Percentiles rank a stretch among this genome's conserved stretches.
These are phyloP conservation scores for Lamellibrachia satsuma DNA, from an alignment of 2,888 invertebrate species.

Conservation along the genomic window DNA sequence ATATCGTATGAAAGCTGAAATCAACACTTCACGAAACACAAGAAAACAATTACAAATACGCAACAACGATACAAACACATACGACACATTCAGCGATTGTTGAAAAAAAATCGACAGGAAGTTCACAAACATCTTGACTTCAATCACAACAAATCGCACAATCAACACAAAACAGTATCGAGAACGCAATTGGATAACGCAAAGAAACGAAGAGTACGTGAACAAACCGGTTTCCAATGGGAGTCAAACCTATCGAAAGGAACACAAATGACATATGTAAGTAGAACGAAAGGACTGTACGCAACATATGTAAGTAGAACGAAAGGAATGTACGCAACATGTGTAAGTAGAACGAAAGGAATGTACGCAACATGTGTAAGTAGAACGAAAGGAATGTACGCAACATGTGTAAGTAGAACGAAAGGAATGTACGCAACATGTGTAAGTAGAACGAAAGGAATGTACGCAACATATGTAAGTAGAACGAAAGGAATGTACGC, in stretches of 20 bases:
- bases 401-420: too few species aligned
- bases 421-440: too few species aligned
- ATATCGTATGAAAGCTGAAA: background rate
- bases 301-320: background rate
- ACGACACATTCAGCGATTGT: background rate
- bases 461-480: background rate
- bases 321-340: too few species aligned
- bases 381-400: too few species aligned
- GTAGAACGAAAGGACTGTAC: background rate
- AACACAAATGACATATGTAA: background rate
- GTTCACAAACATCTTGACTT: background rate
- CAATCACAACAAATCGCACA: background rate
- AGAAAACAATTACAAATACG: background rate
- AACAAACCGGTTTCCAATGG: background rate
- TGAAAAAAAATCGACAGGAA: background rate
- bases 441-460: background rate
- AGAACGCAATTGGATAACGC: background rate
- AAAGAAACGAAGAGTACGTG: background rate
- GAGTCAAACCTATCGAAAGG: background rate
- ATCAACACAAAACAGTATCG: background rate
- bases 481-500: background rate
- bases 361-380: too few species aligned
- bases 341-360: too few species aligned
- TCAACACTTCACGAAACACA: background rate
- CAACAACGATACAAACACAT: background rate